Conservation (phyloP, 2,888 invertebrate species). For the Homarus gammarus region DNA sequence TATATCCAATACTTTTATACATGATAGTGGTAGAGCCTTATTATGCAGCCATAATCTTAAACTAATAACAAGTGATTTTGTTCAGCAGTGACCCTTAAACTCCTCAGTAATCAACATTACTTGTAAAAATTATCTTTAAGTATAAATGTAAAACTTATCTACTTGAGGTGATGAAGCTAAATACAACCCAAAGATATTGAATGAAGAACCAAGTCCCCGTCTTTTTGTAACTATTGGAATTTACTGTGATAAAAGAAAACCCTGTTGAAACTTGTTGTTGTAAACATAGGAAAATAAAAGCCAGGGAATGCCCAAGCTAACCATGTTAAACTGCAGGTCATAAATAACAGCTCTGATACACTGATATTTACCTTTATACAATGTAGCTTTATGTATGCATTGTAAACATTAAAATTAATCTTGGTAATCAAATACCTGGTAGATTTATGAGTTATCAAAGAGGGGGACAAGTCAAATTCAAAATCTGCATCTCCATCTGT, state of each 20-base stretch:
- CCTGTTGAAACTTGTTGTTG: neutral
- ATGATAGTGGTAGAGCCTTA: no score
- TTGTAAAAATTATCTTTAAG: neutral
- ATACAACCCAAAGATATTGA: constrained; percentile 1
- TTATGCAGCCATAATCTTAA: no score
- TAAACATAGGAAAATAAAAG: no score
- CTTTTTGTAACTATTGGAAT: neutral
- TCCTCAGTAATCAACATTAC: neutral
- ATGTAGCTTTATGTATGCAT: neutral
- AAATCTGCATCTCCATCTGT: neutral
- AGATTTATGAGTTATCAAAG: neutral
- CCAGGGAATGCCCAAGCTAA: no score
- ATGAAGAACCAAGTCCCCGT: neutral
- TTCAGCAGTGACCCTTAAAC: neutral
- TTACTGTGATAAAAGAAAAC: no score
- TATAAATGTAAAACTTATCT: neutral
- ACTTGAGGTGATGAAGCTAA: constrained; percentile 7
- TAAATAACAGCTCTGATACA: neutral
- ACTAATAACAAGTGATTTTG: neutral
- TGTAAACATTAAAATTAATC: no score
- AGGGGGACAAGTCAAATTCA: neutral
- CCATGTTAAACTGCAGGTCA: constrained; percentile 2
- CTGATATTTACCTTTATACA: neutral
- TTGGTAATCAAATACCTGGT: no score
- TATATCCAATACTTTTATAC: no score